Evolutionary conservation across 2,888 invertebrate species (phyloP).

Genomic region (Osmoderma eremita): DNA sequence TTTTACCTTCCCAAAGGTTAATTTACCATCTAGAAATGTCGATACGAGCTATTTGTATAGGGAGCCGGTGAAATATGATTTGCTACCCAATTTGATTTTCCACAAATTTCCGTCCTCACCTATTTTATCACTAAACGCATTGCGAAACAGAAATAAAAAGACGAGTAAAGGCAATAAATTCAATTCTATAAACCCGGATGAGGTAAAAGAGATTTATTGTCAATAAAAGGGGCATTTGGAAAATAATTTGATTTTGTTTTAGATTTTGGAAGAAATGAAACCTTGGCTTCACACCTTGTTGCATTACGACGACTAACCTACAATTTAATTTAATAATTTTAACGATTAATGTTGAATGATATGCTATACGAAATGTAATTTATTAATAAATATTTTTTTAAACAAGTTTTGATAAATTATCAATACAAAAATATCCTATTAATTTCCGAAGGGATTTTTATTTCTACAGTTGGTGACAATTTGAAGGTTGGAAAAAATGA

Average conservation of each 20-base stretch:
- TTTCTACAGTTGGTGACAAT: no score
- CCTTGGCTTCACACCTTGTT: constrained; percentile 5
- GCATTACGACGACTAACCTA: constrained; percentile 17
- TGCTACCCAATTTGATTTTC: constrained; percentile 23
- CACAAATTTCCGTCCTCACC: constrained; percentile 23
- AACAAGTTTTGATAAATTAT: no score
- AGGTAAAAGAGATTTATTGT: neutral
- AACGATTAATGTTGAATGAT: neutral
- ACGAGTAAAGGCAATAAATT: neutral
- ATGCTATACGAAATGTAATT: no score
- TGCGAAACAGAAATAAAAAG: constrained; percentile 13
- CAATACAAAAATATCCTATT: no score
- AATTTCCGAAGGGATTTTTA: no score
- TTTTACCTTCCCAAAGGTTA: constrained; percentile 11
- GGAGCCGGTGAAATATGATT: constrained; percentile 25
- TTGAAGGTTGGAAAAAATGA: no score
- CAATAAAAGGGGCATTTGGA: no score
- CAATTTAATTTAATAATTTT: neutral
- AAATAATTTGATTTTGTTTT: no score
- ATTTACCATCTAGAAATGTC: constrained; percentile 16
- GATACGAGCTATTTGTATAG: constrained; percentile 37
- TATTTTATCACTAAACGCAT: constrained; percentile 19
- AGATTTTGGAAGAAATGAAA: constrained; percentile 18
- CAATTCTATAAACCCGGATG: constrained; percentile 13
- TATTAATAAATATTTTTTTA: constrained; percentile 2